Evolutionary conservation across 2,888 invertebrate species (phyloP), one percentile per base, ranked within the genome.

Genomic region (Melanostoma mellinum): DNA sequence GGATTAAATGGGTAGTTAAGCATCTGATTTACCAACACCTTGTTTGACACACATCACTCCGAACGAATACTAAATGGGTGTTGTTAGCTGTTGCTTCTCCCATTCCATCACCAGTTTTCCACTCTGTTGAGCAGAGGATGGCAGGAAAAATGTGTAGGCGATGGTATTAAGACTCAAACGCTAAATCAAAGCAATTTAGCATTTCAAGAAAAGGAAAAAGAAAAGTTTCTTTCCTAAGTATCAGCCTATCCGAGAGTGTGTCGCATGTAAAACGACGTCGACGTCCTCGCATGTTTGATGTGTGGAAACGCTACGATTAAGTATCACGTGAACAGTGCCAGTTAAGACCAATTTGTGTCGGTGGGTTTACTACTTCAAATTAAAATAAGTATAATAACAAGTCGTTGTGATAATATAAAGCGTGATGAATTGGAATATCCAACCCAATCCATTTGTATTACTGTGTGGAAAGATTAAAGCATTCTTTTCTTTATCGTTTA

Each of bases 21-120:
- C 81, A 81, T 71, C 72, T 72, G 81, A 81, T 81, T 81, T 77
- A 76, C 55, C 60, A 77, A 50, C 76, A 81, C 76, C 67, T 72
- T 53, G 61, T 30, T 81, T 60, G 48, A 68, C 63, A 56, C 46
- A 75, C 52, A 60, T 50, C 50, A 50, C 74, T 30, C 56, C 10
- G 46, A 2, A 38, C 20, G 35, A 4, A 36, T 48, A 33, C 44
- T 20, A 20, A 20, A 20, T 30, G 63, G 32, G 38, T 42, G 32
- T 73, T 6, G 55, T 74, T 32, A 10, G 32, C 67, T 63, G 63
- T 63, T 63, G 63, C 56, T 67, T 58, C n/a, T 35, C 35, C 6
- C 40, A 60, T 53, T 3, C 42, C 2, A 2, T 8, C 36, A 8
- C 32, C 30, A 32, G 10, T 67, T 71, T 50, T 38, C 38, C 56